Percentiles rank a stretch among this genome's conserved stretches.
These are phyloP conservation scores for Phortica magna DNA, from an alignment of 2,888 invertebrate genomes.

Conservation along the genomic window DNA sequence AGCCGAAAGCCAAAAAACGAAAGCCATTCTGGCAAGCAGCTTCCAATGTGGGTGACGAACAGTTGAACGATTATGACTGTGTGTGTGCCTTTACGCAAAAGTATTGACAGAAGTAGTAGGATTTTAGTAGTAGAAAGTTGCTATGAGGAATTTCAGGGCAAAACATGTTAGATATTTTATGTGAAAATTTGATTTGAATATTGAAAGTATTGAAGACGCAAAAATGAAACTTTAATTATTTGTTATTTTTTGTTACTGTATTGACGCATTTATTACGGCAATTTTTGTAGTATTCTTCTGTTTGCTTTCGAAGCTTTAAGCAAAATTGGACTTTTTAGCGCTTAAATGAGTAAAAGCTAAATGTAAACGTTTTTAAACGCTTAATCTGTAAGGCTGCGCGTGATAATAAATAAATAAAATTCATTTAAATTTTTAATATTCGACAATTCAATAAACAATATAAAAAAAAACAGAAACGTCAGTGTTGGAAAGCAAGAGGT, in stretches of 20 bases:
- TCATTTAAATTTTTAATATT: no score
- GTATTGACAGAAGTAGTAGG: neutral
- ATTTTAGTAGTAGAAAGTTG: neutral
- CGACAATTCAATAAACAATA: no score
- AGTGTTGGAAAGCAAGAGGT: no score
- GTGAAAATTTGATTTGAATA: neutral
- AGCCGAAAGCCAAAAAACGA: neutral
- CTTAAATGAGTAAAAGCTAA: conserved; percentile 17
- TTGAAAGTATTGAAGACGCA: no score
- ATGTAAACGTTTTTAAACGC: neutral
- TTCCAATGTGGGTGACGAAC: neutral
- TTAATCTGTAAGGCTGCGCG: neutral
- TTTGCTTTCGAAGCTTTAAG: conserved; percentile 11
- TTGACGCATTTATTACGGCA: neutral
- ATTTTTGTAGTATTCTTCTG: neutral
- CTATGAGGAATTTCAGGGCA: neutral
- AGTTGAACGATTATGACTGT: no score
- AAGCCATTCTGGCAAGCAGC: neutral
- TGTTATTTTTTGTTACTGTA: neutral
- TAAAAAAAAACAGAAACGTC: neutral
- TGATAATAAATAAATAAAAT: neutral
- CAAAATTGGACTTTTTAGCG: conserved; percentile 12
- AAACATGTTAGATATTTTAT: neutral
- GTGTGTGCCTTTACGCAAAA: neutral
- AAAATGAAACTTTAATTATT: neutral